Base-by-base conservation (phyloP, 30 jellyfish, hydroid and myxozoan genomes). In the Clytia hemisphaerica region DNA sequence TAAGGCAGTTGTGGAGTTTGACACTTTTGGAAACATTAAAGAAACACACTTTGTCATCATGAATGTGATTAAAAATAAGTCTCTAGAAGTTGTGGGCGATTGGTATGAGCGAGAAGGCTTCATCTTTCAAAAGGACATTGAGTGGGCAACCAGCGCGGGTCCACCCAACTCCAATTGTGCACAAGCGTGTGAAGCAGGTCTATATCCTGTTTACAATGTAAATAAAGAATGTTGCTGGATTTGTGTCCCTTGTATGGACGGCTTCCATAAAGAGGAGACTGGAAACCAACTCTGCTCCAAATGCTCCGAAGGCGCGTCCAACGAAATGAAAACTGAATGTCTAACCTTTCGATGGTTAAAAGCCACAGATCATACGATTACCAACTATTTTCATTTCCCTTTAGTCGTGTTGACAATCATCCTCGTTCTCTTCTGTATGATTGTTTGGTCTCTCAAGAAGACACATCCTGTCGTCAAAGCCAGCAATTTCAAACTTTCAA, bases 171-270 rank as follows among this genome's bases (percentile, higher is more conserved):
- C 35, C 14, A 7, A 57, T 25, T 57, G 70, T 31, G 25, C 35
- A 21, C 4, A 33, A 22, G 30, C 15, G 4, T 57, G 70, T 2
- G 25, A 14, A n/a, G 44, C 70, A 3, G 70, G 70, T 7, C 5
- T n/a, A 21, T 57, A 57, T 57, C 70, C 70, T 57, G 0, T 33
- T 6, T n/a, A 22, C 16, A 57, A 57, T 33, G 35, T 57, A 22
- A 45, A 45, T 22, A 12, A 21, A 6, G 44, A 57, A 33, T 57
- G 70, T 57, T 57, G 70, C 35, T 57, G 70, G 70, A n/a, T 57
- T 57, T 57, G 70, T 57, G 26, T 57, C 45, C 36, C 36, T 5
- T 57, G 70, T 57, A 31, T 22, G 19, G 25, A 38, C 7, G 70
- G 70, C 4, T 57, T 7, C 1, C 45, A 22, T 6, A 57, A 57